Conservation (phyloP, 2,113 vertebrate species). For the Electrona antarctica region DNA sequence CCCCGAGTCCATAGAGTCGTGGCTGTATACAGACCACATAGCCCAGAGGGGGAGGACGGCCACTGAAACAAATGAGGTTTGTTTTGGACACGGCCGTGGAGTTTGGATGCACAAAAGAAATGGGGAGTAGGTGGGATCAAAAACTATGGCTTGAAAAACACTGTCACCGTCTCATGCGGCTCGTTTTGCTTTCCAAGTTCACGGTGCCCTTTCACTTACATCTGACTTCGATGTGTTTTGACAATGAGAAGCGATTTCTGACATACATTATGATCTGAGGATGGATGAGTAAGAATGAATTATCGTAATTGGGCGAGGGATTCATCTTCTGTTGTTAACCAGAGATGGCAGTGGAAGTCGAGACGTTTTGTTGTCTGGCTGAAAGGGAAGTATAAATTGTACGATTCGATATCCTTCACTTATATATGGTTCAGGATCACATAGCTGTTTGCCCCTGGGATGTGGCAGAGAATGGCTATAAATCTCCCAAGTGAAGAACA, state of each 20-base stretch:
- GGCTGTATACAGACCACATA: slow-evolving; percentile 41
- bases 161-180: slow-evolving; percentile 53
- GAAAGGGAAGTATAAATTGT: slow-evolving; percentile 21
- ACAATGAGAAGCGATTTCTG: slow-evolving; percentile 36
- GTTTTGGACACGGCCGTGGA: slow-evolving; percentile 58
- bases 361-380: slow-evolving; percentile 11
- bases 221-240: slow-evolving; percentile 45
- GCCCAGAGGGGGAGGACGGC: slow-evolving; percentile 32
- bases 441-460: not conserved
- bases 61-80: slow-evolving; percentile 61
- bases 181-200: slow-evolving; percentile 60
- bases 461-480: not conserved
- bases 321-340: slow-evolving; percentile 29
- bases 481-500: not conserved
- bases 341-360: slow-evolving; percentile 22
- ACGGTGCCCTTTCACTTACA: slow-evolving; percentile 37
- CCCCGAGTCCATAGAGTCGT: slow-evolving; percentile 24
- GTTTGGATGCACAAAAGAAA: slow-evolving; percentile 36
- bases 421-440: slow-evolving; percentile 2
- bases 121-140: slow-evolving; percentile 50
- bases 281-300: slow-evolving; percentile 26
- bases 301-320: slow-evolving; percentile 22
- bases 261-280: slow-evolving; percentile 29
- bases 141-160: slow-evolving; percentile 29
- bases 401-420: slow-evolving; percentile 14